phyloP scores from a whole-genome alignment of 1,140 invertebrate species.

The Metopolophium dirhodum region DNA sequence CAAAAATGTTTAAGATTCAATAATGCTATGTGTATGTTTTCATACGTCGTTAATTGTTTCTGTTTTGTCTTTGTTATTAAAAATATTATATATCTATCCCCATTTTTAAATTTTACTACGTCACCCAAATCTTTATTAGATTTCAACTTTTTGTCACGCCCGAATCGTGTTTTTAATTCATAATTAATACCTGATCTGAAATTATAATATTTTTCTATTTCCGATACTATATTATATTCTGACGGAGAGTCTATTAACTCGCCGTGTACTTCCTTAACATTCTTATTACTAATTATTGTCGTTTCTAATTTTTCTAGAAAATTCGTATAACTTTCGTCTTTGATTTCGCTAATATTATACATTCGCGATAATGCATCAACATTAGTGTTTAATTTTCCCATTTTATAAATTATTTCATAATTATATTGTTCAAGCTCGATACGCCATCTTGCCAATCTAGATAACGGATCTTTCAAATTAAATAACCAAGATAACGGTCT shows the following conservation, averaged over 20 bases:
- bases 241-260: background rate
- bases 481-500: too few species aligned
- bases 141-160: background rate
- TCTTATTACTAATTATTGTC: background rate
- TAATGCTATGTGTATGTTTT: background rate
- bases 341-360: too few species aligned
- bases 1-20: too few species aligned
- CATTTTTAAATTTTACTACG: too few species aligned
- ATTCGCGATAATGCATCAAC: too few species aligned
- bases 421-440: too few species aligned
- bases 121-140: background rate
- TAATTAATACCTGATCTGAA: background rate
- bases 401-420: too few species aligned
- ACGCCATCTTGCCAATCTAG: too few species aligned
- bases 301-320: background rate
- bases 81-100: background rate
- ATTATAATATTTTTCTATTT: background rate
- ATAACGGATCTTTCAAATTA: too few species aligned
- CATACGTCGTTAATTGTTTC: background rate
- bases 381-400: too few species aligned
- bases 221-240: background rate
- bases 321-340: too few species aligned
- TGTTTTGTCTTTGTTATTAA: too few species aligned
- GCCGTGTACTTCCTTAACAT: background rate
- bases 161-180: background rate